These are phyloP conservation scores for Drosophila elegans DNA, from an alignment of 1,140 invertebrate species.

Conservation along the genomic window DNA sequence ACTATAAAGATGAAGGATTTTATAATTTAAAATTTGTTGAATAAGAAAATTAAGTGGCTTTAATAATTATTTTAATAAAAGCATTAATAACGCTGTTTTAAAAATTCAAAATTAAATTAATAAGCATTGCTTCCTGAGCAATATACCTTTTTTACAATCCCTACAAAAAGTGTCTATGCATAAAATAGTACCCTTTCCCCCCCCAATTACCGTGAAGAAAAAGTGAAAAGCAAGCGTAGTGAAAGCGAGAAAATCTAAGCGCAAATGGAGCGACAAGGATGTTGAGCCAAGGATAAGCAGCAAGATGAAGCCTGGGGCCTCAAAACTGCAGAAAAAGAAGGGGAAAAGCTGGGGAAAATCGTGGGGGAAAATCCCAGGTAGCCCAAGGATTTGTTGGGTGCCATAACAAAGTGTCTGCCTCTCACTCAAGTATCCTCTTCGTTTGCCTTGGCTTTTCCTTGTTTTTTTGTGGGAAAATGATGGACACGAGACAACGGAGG, in stretches of 20 bases:
- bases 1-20: too few species aligned
- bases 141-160: background rate
- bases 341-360: background rate
- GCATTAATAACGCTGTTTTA: too few species aligned
- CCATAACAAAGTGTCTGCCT: constrained; percentile 50
- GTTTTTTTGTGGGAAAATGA: constrained; percentile 32
- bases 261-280: constrained; percentile 71
- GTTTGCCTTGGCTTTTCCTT: constrained; percentile 3
- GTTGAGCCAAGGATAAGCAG: constrained; percentile 42
- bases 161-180: background rate
- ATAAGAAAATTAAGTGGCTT: too few species aligned
- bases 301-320: constrained; percentile 31
- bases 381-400: constrained; percentile 47
- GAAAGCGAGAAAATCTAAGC: constrained; percentile 69
- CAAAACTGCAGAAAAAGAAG: background rate
- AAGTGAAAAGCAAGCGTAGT: constrained; percentile 23
- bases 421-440: constrained; percentile 41
- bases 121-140: too few species aligned
- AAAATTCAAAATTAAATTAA: too few species aligned
- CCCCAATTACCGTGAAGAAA: constrained; percentile 9
- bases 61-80: too few species aligned
- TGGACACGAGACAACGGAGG: constrained; percentile 22
- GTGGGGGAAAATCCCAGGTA: constrained; percentile 38
- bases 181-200: background rate
- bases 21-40: too few species aligned